Base-by-base conservation (phyloP, 2,888 invertebrate genomes). In the Scaptomyza cyrtandrae region DNA sequence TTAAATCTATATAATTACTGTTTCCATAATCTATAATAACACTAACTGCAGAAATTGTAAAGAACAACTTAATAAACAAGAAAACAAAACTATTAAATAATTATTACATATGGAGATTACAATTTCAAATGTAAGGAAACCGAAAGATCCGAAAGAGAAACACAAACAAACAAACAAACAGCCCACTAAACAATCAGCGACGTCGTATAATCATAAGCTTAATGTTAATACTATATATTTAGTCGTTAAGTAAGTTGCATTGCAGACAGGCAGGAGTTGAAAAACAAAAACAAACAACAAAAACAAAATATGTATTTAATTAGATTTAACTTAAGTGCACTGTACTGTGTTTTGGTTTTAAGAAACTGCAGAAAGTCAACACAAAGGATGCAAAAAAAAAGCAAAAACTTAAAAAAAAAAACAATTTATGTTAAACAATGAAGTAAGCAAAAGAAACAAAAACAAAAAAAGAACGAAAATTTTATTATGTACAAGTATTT, bases 271-370 rank as follows among this genome's bases (percentile, higher is more conserved):
- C 13, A 43, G 3, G 19, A 35, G 35, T n/a, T 39, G 39, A 10
- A 43, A 68, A 45, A 62, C 14, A 55, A 46, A 35, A 19, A 19
- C 19, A 19, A 24, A 52, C n/a, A 55, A 43, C 39, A 31, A 43
- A 44, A 56, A 44, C 19, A 31, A 56, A 37, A 68, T 29, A 54
- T 9, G 14, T 39, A 64, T 69, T 48, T 35, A n/a, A 35, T 55
- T 71, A 80, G 59, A 48, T 74, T 55, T 71, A 67, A 65, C 19
- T 78, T 72, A 71, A 85, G 75, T 79, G 89, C 89, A 83, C 86
- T 81, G 67, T 87, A 82, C 86, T 88, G 88, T 88, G 83, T 83
- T 83, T 83, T 83, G 88, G 83, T 86, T 86, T 85, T 82, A 86
- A 83, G 77, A 71, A 75, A 76, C 66, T 55, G 54, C 65, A 59